phyloP scores from a whole-genome alignment of 2,888 invertebrate species.

The Aphidius colemani region DNA sequence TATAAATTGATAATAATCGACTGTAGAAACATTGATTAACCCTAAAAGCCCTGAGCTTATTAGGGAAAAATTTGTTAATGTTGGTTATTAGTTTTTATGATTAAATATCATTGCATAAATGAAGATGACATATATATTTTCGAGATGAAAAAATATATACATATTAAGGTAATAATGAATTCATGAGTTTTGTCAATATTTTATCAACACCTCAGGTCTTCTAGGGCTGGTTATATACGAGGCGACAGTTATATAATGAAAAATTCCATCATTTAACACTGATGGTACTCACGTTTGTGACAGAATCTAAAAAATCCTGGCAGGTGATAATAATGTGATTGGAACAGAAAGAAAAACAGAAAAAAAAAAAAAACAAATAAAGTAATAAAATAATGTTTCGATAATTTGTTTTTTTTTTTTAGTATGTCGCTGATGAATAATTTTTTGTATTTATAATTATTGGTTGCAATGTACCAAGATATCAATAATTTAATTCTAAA shows the following conservation, averaged over 20 bases:
- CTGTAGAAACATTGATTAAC: slow-evolving; percentile 29
- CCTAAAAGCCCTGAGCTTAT: slow-evolving; percentile 34
- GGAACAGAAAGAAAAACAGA: slow-evolving; percentile 53
- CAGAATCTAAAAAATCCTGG: slow-evolving; percentile 61
- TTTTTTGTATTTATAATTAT: background rate
- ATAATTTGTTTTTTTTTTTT: background rate
- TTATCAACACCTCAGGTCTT: slow-evolving; percentile 32
- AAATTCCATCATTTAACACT: slow-evolving; percentile 34
- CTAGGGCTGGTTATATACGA: slow-evolving; percentile 27
- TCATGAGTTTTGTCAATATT: background rate
- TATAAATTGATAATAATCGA: slow-evolving; percentile 2
- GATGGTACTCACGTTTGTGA: slow-evolving; percentile 65
- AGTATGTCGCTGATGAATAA: slow-evolving; percentile 23
- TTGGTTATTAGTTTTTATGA: slow-evolving; percentile 5
- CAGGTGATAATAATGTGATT: slow-evolving; percentile 50
- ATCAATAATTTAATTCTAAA: too few species aligned
- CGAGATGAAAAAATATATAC: background rate
- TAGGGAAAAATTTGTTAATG: slow-evolving; percentile 2
- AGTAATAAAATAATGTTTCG: slow-evolving; percentile 37
- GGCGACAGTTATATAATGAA: slow-evolving; percentile 21
- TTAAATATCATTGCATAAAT: background rate
- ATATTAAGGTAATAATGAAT: too few species aligned
- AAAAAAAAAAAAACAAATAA: too few species aligned
- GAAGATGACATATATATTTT: slow-evolving; percentile 6
- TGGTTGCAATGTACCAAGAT: too few species aligned